phyloP scores from a whole-genome alignment of 2,888 invertebrate species.

The Epirrhoe alternata region DNA sequence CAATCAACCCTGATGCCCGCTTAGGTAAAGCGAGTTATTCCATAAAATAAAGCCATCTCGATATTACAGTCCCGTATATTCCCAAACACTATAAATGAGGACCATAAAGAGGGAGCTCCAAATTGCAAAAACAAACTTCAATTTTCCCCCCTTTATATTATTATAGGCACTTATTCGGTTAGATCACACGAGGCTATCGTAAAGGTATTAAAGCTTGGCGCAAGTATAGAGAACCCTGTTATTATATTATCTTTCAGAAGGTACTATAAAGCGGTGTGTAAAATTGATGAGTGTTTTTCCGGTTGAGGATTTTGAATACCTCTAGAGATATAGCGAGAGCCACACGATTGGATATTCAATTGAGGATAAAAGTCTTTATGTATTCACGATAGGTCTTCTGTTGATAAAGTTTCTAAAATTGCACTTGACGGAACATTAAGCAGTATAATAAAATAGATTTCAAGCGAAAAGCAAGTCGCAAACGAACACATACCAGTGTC shows the following conservation, averaged over 20 bases:
- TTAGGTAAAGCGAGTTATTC: slow-evolving; percentile 29
- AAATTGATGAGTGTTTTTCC: slow-evolving; percentile 14
- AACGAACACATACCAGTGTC: background rate
- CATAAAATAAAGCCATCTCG: slow-evolving; percentile 32
- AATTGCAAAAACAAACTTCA: slow-evolving; percentile 54
- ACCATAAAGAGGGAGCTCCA: slow-evolving; percentile 49
- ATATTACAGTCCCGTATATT: slow-evolving; percentile 45
- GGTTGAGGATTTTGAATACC: slow-evolving; percentile 1
- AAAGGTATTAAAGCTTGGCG: slow-evolving; percentile 47
- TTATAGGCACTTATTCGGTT: slow-evolving; percentile 55
- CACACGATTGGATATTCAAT: background rate
- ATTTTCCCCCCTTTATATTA: slow-evolving; percentile 52
- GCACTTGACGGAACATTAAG: background rate
- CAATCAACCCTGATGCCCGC: slow-evolving; percentile 21
- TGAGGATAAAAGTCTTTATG: background rate
- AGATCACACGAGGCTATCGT: slow-evolving; percentile 49
- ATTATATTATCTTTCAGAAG: slow-evolving; percentile 7
- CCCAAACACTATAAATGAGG: slow-evolving; percentile 47
- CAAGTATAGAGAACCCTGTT: slow-evolving; percentile 38
- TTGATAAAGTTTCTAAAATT: background rate
- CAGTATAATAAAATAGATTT: background rate
- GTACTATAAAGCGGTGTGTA: slow-evolving; percentile 15
- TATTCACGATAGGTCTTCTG: background rate
- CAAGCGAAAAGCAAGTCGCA: background rate
- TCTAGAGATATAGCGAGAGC: background rate